phyloP scores from a whole-genome alignment of 2,888 invertebrate genomes.

The Glaucopsyche alexis region DNA sequence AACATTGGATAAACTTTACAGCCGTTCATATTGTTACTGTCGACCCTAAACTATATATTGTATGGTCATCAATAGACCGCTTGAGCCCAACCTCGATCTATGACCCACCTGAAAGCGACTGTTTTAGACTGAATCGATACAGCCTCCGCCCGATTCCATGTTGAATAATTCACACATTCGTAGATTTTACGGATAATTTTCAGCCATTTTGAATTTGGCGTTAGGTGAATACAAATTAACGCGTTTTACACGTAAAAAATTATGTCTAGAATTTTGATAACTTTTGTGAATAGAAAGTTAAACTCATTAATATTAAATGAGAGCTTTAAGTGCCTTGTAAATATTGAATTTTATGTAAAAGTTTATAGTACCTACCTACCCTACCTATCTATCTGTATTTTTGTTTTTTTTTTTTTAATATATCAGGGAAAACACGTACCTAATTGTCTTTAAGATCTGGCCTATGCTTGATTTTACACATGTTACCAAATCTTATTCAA shows the following conservation, averaged over 20 bases:
- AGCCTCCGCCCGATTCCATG: background rate
- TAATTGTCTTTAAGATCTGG: no score
- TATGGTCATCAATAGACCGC: background rate
- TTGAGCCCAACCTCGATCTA: background rate
- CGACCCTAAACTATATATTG: slow-evolving; percentile 2
- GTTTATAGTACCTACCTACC: no score
- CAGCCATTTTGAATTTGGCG: background rate
- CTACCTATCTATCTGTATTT: no score
- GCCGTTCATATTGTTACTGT: background rate
- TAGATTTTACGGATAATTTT: background rate
- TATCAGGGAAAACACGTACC: no score
- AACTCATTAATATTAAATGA: no score
- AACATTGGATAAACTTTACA: background rate
- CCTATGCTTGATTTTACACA: no score
- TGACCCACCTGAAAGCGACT: slow-evolving; percentile 10
- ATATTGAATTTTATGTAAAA: no score
- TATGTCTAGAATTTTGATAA: background rate
- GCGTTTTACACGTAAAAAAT: background rate
- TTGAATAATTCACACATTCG: slow-evolving; percentile 20
- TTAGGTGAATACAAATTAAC: background rate
- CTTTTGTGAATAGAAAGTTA: no score
- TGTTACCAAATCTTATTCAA: no score
- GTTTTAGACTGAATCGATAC: slow-evolving; percentile 20
- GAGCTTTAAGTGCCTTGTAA: no score
- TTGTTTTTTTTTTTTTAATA: no score